Conservation (phyloP, 2,113 vertebrate species). For the Catharus fuscescens region DNA sequence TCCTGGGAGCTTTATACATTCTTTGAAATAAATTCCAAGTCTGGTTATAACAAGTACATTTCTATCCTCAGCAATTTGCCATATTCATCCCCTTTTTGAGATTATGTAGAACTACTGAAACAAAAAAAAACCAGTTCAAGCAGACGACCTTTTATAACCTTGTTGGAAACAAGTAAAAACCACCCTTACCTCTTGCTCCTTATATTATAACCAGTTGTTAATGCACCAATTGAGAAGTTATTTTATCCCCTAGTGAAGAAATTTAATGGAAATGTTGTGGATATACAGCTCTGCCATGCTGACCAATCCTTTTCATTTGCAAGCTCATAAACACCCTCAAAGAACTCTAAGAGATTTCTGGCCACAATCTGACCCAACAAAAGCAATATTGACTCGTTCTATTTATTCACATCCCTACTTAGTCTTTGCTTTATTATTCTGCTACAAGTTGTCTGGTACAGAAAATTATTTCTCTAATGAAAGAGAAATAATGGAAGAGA, state of each 20-base stretch:
- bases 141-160: neutral
- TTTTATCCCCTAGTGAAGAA: neutral
- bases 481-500: neutral
- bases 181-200: neutral
- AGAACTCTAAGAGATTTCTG: constrained; percentile 6
- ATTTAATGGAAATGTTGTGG: neutral
- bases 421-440: neutral
- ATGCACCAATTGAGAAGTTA: neutral
- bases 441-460: neutral
- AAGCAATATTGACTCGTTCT: neutral
- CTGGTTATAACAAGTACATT: neutral
- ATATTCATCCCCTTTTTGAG: neutral
- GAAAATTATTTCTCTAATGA: neutral
- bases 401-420: neutral
- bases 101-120: neutral
- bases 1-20: neutral
- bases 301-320: neutral
- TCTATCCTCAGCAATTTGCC: neutral
- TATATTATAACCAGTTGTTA: neutral
- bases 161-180: neutral
- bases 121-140: neutral
- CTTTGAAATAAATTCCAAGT: neutral
- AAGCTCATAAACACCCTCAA: neutral
- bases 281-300: neutral
- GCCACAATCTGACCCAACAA: neutral